Evolutionary conservation across 2,888 invertebrate genomes (phyloP).

Genomic region (Drosophila birchii): DNA sequence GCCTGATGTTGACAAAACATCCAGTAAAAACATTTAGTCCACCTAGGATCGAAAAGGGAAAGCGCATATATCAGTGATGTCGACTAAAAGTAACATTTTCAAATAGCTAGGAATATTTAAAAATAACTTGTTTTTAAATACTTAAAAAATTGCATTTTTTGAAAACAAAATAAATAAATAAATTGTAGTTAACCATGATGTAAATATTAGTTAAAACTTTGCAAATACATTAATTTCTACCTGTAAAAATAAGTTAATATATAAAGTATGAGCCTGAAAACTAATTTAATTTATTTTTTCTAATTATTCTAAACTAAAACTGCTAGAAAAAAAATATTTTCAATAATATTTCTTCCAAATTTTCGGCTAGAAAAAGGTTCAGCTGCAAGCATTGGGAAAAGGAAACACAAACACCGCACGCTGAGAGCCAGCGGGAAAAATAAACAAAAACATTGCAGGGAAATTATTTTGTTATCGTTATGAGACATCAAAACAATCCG

Average conservation of each 20-base stretch:
- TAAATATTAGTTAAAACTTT: too few species aligned
- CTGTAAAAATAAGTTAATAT: neutral
- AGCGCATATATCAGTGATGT: conserved; percentile 2
- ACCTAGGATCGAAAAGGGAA: conserved; percentile 17
- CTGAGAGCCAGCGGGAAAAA: conserved; percentile 51
- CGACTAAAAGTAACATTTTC: neutral
- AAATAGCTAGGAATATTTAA: neutral
- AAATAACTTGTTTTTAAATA: neutral
- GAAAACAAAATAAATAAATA: too few species aligned
- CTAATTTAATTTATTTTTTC: neutral
- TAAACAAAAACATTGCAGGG: conserved; percentile 58
- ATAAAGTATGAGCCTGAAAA: neutral
- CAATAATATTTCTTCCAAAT: neutral
- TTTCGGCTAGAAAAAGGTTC: conserved; percentile 2
- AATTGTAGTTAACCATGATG: neutral
- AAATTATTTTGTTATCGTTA: conserved; percentile 69
- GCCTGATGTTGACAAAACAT: conserved; percentile 61
- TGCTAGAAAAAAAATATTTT: neutral
- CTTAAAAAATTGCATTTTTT: neutral
- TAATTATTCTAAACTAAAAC: neutral
- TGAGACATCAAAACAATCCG: conserved; percentile 49
- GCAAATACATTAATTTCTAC: neutral
- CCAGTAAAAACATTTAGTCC: conserved; percentile 67
- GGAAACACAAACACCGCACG: conserved; percentile 29
- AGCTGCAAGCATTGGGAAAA: neutral